Evolutionary conservation across 2,888 invertebrate species (phyloP).

Genomic region (Oxyteleia sp.): DNA sequence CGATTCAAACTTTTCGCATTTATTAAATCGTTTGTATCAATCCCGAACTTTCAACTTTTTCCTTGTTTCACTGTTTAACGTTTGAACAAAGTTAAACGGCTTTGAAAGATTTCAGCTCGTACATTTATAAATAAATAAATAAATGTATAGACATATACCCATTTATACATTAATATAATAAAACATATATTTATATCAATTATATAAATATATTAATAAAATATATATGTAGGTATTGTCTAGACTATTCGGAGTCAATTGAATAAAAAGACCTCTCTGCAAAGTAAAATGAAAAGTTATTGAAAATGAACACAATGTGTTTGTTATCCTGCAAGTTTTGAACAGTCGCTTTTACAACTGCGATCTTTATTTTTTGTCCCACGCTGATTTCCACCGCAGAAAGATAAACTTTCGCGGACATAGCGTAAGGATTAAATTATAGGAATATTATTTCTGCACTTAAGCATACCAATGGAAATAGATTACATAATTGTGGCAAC

Average conservation of each 20-base stretch:
- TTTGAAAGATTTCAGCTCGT: slow-evolving; percentile 34
- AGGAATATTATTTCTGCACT: too few relatives aligned
- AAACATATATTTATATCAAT: too few relatives aligned
- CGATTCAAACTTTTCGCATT: background rate
- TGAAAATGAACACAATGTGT: slow-evolving; percentile 21
- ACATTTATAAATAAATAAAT: background rate
- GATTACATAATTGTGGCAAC: too few relatives aligned
- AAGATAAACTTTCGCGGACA: too few relatives aligned
- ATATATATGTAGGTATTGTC: slow-evolving; percentile 15
- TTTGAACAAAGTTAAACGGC: slow-evolving; percentile 32
- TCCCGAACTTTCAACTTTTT: slow-evolving; percentile 10
- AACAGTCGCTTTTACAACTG: background rate
- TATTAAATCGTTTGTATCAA: background rate
- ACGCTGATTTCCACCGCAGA: too few relatives aligned
- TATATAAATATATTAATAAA: too few relatives aligned
- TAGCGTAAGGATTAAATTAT: too few relatives aligned
- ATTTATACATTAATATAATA: too few relatives aligned
- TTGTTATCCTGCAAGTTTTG: slow-evolving; percentile 11
- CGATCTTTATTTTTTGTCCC: background rate
- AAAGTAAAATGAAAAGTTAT: slow-evolving; percentile 33
- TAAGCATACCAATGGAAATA: too few relatives aligned
- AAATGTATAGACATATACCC: background rate
- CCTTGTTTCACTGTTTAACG: slow-evolving; percentile 2
- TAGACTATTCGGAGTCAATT: too few relatives aligned
- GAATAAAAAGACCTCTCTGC: slow-evolving; percentile 13